phyloP scores from a whole-genome alignment of 1,140 invertebrate species.

The Drosophila lini region DNA sequence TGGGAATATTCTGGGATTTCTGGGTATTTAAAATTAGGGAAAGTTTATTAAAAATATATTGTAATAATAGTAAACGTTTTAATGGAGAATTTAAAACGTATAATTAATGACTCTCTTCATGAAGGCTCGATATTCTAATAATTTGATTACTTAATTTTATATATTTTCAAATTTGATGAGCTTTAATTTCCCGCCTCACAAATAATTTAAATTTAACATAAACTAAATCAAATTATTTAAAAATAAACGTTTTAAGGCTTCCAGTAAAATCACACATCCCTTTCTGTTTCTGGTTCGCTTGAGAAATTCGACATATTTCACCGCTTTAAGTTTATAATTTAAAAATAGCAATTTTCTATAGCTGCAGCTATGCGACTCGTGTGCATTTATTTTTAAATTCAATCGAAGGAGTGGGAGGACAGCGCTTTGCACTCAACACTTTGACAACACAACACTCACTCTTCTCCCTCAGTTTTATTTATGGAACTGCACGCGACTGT shows the following conservation, averaged over 20 bases:
- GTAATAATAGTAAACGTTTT: background rate
- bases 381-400: constrained; percentile 54
- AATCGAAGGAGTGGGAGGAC: constrained; percentile 20
- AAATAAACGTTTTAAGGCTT: constrained; percentile 9
- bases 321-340: constrained; percentile 1
- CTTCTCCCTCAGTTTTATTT: constrained; percentile 43
- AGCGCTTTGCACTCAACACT: constrained; percentile 35
- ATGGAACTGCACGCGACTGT: constrained; percentile 51
- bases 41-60: background rate
- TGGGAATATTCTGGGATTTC: background rate
- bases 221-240: background rate
- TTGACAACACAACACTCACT: constrained; percentile 32
- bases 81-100: background rate
- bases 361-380: constrained; percentile 32
- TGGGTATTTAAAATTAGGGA: background rate
- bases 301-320: constrained; percentile 8
- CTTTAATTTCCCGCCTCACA: background rate
- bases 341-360: constrained; percentile 44
- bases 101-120: background rate
- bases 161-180: too few species aligned
- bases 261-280: background rate
- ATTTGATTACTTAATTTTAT: too few species aligned
- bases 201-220: background rate
- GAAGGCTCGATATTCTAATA: background rate
- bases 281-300: background rate